Percentiles rank a stretch among this genome's conserved stretches.
phyloP scores from a whole-genome alignment of 2,888 invertebrate genomes.

The Tuberolachnus salignus region DNA sequence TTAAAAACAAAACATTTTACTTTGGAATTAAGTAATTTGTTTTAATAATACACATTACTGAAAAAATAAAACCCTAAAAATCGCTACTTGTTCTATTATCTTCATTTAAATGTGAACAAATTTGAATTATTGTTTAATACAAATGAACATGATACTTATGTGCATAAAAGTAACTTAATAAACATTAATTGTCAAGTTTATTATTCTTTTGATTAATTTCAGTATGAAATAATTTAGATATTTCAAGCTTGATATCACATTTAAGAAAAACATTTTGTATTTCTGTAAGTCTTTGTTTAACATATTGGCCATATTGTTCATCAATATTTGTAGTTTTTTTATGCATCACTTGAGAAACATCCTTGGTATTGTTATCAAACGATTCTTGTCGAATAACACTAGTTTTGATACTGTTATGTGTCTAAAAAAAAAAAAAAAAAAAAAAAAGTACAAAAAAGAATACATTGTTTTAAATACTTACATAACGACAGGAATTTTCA shows the following conservation, averaged over 20 bases:
- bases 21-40: too few relatives aligned
- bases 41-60: too few relatives aligned
- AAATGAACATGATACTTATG: too few relatives aligned
- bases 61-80: too few relatives aligned
- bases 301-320: constrained; percentile 15
- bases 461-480: not conserved
- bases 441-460: too few relatives aligned
- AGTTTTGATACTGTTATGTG: not conserved
- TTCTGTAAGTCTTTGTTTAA: not conserved
- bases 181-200: not conserved
- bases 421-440: not conserved
- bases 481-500: not conserved
- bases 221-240: not conserved
- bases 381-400: not conserved
- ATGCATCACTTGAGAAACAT: not conserved
- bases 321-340: not conserved
- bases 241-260: not conserved
- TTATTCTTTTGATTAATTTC: not conserved
- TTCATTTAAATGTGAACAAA: too few relatives aligned
- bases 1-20: too few relatives aligned
- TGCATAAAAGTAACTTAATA: not conserved
- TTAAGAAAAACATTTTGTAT: not conserved
- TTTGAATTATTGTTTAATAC: too few relatives aligned
- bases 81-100: too few relatives aligned
- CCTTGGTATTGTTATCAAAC: not conserved